phyloP scores from a whole-genome alignment of 1,140 invertebrate genomes.

The Caenorhabditis tropicalis region DNA sequence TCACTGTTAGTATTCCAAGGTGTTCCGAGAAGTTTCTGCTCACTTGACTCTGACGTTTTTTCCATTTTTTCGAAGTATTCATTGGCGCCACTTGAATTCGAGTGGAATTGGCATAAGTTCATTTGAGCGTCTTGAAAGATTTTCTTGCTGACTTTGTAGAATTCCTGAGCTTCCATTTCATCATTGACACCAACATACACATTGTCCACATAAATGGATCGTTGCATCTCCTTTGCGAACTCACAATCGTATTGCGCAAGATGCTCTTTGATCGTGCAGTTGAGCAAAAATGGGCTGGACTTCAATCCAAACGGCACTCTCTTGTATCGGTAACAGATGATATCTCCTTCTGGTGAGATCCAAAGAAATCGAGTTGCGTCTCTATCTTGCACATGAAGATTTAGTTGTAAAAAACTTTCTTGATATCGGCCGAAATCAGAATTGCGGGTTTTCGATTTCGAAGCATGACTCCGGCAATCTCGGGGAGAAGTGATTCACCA shows the following conservation, averaged over 20 bases:
- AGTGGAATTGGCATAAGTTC: background rate
- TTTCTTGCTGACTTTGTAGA: background rate
- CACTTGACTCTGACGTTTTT: background rate
- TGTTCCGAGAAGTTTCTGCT: background rate
- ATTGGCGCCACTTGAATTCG: background rate
- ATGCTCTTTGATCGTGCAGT: background rate
- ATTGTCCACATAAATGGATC: background rate
- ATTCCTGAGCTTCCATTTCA: background rate
- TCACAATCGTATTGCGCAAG: background rate
- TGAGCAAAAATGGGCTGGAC: background rate
- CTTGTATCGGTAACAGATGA: background rate
- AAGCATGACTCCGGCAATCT: background rate
- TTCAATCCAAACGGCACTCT: background rate
- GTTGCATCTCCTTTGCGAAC: background rate
- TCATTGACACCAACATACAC: background rate
- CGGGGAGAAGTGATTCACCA: background rate
- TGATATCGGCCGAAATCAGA: background rate
- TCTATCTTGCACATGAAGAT: background rate
- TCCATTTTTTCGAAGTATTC: background rate
- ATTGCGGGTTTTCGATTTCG: background rate
- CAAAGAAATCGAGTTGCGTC: background rate
- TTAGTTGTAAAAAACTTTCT: background rate
- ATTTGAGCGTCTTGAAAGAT: background rate
- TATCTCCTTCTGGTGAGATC: background rate
- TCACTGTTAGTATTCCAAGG: background rate